Evolutionary conservation across 2,113 vertebrate genomes (phyloP).

Genomic region (Gallinago undulata): DNA sequence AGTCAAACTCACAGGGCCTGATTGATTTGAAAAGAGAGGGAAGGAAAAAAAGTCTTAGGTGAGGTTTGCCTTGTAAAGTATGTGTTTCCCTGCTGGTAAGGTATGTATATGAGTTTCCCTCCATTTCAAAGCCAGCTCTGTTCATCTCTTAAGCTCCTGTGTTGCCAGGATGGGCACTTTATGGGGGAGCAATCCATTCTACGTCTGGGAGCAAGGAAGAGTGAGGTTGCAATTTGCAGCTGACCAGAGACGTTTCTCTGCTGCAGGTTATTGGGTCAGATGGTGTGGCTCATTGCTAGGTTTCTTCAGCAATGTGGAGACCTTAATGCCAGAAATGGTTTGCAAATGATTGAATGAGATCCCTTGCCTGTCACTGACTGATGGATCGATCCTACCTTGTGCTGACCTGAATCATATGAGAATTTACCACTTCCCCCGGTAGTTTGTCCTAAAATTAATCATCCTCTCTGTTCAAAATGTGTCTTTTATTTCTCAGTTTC

Average conservation of each 20-base stretch:
- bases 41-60: conserved; percentile 54
- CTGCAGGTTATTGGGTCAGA: not conserved
- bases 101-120: conserved; percentile 50
- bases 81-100: conserved; percentile 65
- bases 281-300: not conserved
- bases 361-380: not conserved
- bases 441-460: conserved; percentile 42
- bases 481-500: conserved; percentile 16
- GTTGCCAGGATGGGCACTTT: conserved; percentile 47
- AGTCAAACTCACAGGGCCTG: conserved; percentile 56
- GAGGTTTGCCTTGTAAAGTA: conserved; percentile 68
- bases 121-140: conserved; percentile 68
- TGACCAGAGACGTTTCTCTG: conserved; percentile 1
- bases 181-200: conserved; percentile 19
- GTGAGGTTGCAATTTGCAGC: not conserved
- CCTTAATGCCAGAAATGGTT: not conserved
- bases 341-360: not conserved
- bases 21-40: conserved; percentile 63
- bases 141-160: conserved; percentile 65
- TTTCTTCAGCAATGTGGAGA: not conserved
- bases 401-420: not conserved
- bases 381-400: not conserved
- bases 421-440: conserved; percentile 17
- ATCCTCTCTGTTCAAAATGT: not conserved
- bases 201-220: not conserved